Evolutionary conservation across 2,797 vertebrate species (phyloP).

Genomic region (Thalassophryne amazonica): DNA sequence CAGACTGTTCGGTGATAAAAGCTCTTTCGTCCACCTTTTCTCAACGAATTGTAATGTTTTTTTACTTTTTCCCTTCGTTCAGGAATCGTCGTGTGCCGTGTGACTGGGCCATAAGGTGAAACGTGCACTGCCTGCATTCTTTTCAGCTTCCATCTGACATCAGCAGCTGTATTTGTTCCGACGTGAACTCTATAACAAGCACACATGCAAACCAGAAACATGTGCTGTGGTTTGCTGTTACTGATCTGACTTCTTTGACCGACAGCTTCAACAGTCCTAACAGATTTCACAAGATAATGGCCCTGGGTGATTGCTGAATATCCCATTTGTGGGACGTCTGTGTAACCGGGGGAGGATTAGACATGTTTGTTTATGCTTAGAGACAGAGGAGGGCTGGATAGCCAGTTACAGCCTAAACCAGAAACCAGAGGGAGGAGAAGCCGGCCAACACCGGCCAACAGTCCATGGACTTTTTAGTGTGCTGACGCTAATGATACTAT

Average conservation of each 20-base stretch:
- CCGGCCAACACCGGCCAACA: conserved; percentile 8
- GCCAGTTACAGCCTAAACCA: conserved; percentile 25
- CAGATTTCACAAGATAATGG: conserved; percentile 68
- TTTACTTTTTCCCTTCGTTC: too few species aligned
- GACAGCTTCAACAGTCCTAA: conserved; percentile 58
- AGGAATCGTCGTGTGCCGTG: too few species aligned
- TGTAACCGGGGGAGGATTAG: conserved; percentile 62
- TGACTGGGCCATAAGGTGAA: too few species aligned
- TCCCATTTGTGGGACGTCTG: conserved; percentile 47
- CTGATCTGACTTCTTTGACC: conserved; percentile 42
- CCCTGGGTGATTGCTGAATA: conserved; percentile 46
- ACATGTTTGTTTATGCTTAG: conserved; percentile 59
- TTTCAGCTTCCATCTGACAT: conserved; percentile 44
- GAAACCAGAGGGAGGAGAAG: conserved; percentile 24
- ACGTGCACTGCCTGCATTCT: conserved; percentile 26
- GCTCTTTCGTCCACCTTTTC: too few species aligned
- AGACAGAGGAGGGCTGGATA: conserved; percentile 33
- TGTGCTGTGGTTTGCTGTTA: conserved; percentile 41
- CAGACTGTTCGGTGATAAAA: too few species aligned
- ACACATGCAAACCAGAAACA: conserved; percentile 1
- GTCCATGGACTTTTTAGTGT: conserved; percentile 21
- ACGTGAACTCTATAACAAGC: conserved; percentile 19
- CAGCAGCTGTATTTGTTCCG: conserved; percentile 19
- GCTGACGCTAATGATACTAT: conserved; percentile 31
- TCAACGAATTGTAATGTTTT: too few species aligned